Base-by-base conservation (phyloP, 2,888 invertebrate genomes). In the Aproaerema taeniolella region DNA sequence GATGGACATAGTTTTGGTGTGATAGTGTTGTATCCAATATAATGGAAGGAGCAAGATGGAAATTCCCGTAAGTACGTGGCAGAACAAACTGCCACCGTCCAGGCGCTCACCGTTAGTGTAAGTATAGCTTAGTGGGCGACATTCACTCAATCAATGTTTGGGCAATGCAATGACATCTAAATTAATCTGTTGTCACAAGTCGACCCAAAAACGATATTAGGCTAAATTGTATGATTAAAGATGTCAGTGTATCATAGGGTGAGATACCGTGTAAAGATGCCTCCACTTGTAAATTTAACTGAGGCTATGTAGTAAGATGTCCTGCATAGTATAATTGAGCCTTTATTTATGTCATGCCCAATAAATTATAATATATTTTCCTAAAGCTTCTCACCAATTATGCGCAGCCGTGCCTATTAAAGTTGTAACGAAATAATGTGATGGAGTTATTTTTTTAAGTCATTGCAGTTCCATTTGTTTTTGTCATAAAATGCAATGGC, bases 21-120 rank as follows among this genome's bases (percentile, higher is more conserved):
- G 86, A 67, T 71, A 81, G 86, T 85, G 86, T 85, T 86, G 86
- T 86, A 85, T 86, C 86, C 86, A 77, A 69, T 78, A 67, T 66
- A 68, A 74, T 81, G 85, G 86, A 85, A 85, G 83, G 77, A 62
- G 70, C 59, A 53, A 68, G 74, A 55, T 53, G 69, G 76, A 67
- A 69, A 67, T 76, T 82, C 83, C 85, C 83, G 81, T 67, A 67
- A 65, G 68, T 59, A 60, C 47, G 62, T 53, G 55, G 62, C 56
- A 50, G 59, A 74, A 64, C 64, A 68, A 68, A 52, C 59, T 53
- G 61, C 62, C 60, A 69, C 65, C 67, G 69, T 72, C 63, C 52
- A 62, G 56, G 53, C 55, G 71, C 70, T 68, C 67, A 61, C 67
- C 62, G 61, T 59, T 64, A 67, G 63, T 68, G 69, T 72, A 73